Evolutionary conservation across 2,888 invertebrate genomes (phyloP).

Genomic region (Meloe dianella): DNA sequence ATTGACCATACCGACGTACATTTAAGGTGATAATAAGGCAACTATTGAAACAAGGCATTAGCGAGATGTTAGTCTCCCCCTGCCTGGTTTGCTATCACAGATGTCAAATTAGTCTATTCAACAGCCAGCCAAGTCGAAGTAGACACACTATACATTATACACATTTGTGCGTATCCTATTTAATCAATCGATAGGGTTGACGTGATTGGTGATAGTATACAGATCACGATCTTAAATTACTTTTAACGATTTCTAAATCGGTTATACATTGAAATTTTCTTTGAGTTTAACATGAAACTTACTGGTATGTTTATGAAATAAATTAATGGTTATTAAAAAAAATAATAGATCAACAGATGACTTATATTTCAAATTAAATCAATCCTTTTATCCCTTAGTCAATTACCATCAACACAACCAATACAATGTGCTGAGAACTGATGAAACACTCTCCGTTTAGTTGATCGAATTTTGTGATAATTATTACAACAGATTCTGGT

Average conservation of each 20-base stretch:
- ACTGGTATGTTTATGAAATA: neutral
- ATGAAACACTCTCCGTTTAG: slow-evolving; percentile 36
- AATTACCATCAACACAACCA: slow-evolving; percentile 33
- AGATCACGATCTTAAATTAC: neutral
- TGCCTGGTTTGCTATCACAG: too few species aligned
- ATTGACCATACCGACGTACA: too few species aligned
- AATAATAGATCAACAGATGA: too few species aligned
- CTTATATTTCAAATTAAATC: neutral
- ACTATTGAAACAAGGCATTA: too few species aligned
- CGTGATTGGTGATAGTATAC: neutral
- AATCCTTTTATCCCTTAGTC: neutral
- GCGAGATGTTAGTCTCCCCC: too few species aligned
- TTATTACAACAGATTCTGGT: slow-evolving; percentile 45
- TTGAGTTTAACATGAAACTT: neutral
- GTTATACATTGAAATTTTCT: neutral
- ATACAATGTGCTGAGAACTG: too few species aligned
- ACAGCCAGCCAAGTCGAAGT: too few species aligned
- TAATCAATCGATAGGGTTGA: too few species aligned
- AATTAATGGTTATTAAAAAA: neutral
- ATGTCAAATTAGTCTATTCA: too few species aligned
- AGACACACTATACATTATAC: too few species aligned
- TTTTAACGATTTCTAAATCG: neutral
- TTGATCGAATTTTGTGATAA: slow-evolving; percentile 45
- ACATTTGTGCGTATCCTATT: too few species aligned
- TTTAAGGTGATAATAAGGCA: too few species aligned